Conservation (phyloP, 2,797 vertebrate species). For the Danio choprae region DNA sequence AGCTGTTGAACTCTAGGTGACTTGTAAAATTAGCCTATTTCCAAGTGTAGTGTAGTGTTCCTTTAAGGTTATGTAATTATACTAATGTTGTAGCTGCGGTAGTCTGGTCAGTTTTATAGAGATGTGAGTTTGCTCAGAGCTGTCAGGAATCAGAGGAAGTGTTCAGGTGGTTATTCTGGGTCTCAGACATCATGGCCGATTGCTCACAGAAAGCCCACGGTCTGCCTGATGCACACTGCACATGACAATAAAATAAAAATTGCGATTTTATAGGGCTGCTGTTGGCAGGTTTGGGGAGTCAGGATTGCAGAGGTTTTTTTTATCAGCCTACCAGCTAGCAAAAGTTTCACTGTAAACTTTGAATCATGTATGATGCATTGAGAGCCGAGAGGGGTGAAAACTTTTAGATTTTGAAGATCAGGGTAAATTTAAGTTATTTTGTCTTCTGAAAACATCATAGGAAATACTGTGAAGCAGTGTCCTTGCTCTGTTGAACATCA, state of each 20-base stretch:
- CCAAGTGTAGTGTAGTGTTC: too few relatives aligned
- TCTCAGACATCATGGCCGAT: slow-evolving; percentile 6
- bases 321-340: neutral
- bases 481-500: too few relatives aligned
- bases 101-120: neutral
- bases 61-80: neutral
- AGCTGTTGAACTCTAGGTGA: too few relatives aligned
- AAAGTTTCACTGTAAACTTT: neutral
- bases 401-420: too few relatives aligned
- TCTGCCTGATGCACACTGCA: slow-evolving; percentile 22
- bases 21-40: too few relatives aligned
- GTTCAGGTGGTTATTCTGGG: slow-evolving; percentile 25
- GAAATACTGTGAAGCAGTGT: too few relatives aligned
- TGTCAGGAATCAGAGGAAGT: slow-evolving; percentile 17
- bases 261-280: neutral
- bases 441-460: too few relatives aligned
- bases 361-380: too few relatives aligned
- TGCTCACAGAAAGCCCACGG: slow-evolving; percentile 32
- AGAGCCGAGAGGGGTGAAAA: too few relatives aligned
- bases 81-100: neutral
- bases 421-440: too few relatives aligned
- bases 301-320: slow-evolving; percentile 20
- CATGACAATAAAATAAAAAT: slow-evolving; percentile 4
- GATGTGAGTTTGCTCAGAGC: neutral
- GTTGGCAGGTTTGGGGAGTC: slow-evolving; percentile 16